Base-by-base conservation (phyloP, 2,888 invertebrate genomes). In the Epinotia ramella region DNA sequence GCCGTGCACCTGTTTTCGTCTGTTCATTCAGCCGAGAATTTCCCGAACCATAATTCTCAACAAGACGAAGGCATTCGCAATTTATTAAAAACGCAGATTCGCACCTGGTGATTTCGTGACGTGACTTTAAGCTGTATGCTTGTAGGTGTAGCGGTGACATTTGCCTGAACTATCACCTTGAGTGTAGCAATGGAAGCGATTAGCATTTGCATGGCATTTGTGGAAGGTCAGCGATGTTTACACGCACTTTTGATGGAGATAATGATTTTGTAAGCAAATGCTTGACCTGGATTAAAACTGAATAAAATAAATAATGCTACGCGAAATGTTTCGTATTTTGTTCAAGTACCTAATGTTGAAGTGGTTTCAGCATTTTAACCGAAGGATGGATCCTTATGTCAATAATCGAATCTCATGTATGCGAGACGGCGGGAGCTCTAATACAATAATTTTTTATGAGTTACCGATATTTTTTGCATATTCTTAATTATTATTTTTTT, bases 201-300 rank as follows among this genome's bases (percentile, higher is more conserved):
- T 93, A 93, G 92, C 93, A 93, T 93, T 93, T 93, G 80, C 87
- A 83, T 91, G 93, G 82, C 93, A 92, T 93, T 93, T 92, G 79
- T 81, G 79, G 85, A 91, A 88, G 89, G 88, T 84, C 88, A 81
- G 73, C 59, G 56, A 60, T 77, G 76, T 77, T 77, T 76, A 66
- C 69, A 73, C 65, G 77, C 77, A 75, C 71, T 77, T 74, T 72
- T 70, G 24, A 66, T 56, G 64, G 59, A 46, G 71, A 69, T 67
- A 65, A 75, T 75, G 77, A 65, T 72, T 77, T 71, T 63, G 67
- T 63, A 71, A 62, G 65, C 49, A 63, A 16, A 57, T 49, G 49
- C 57, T 68, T 77, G 77, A 71, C 71, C 71, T 71, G 71, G 18
- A 68, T 72, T 44, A 44, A 53, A 28, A 18, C 20, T 3, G 33